Evolutionary conservation across 2,113 vertebrate genomes (phyloP), one percentile per base, ranked within the genome.

Genomic region (Atherinomorus stipes): DNA sequence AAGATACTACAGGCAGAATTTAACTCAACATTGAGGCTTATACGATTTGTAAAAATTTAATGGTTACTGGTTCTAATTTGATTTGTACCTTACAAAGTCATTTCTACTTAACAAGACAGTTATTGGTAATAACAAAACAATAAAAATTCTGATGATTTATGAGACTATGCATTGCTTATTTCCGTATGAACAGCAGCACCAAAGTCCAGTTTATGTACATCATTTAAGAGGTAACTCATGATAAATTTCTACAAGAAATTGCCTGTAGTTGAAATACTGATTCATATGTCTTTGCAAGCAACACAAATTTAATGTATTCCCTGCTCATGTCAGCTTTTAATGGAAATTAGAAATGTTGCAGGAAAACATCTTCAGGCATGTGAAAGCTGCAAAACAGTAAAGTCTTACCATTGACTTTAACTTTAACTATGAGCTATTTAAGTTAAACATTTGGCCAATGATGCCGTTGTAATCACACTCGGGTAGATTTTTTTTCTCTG

Each of bases 391-490:
- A 58, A 64, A 63, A 54, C 66, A 80, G 57, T 28, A 11, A 78
- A 26, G 47, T 49, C 50, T 61, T 61, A 26, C 22, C 7, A 19
- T 47, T 64, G 61, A 45, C 47, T 74, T 80, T 74, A 79, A 79
- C 47, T 74, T 80, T 74, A 79, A 81, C 60, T 69, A 31, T 44
- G 74, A 82, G 78, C 78, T 91, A 88, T 85, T 88, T 71, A 85
- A 75, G 38, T 74, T 59, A 85, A 86, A 76, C 68, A 44, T 85
- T 79, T 56, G 81, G 74, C 54, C 69, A 85, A 71, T 86, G 85
- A 81, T 74, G 71, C 60, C 61, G 65, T 81, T 79, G 28, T 87
- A 84, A 85, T 82, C 83, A 86, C 75, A 61, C 65, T 51, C 49
- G 56, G 79, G 81, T 72, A 73, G 76, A 83, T 81, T 87, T 52